These are phyloP conservation scores for Diplosoma virens DNA, from an alignment of 23 tunicate genomes.

Conservation along the genomic window DNA sequence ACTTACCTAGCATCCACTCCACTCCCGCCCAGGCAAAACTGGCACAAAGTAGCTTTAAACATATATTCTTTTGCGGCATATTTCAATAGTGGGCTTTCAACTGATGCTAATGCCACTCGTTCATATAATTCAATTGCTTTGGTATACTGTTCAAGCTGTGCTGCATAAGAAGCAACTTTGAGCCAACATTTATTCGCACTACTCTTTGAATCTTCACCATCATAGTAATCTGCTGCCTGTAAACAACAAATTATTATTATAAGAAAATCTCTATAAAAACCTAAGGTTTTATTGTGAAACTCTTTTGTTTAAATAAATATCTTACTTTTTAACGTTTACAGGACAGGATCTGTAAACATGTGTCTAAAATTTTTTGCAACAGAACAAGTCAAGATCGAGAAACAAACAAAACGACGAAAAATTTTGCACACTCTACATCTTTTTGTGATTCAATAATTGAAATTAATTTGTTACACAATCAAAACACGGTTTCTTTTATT, in stretches of 20 bases:
- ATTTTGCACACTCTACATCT: too few relatives aligned
- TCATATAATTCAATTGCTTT: slow-evolving; percentile 83
- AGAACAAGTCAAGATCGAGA: too few relatives aligned
- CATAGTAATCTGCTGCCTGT: slow-evolving; percentile 88
- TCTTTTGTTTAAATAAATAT: too few relatives aligned
- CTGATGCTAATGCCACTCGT: slow-evolving; percentile 77
- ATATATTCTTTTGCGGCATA: slow-evolving; percentile 95
- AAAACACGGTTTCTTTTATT: too few relatives aligned
- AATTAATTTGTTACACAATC: too few relatives aligned
- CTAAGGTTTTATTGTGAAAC: too few relatives aligned
- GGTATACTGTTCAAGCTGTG: slow-evolving; percentile 89
- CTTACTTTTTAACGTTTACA: too few relatives aligned
- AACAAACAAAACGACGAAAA: too few relatives aligned
- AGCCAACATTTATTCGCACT: slow-evolving; percentile 94
- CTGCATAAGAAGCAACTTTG: slow-evolving; percentile 82
- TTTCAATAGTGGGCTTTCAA: slow-evolving; percentile 88
- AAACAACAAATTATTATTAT: too few relatives aligned
- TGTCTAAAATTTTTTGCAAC: neutral
- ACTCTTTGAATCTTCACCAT: slow-evolving; percentile 93
- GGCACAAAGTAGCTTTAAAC: slow-evolving; percentile 94
- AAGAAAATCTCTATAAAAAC: too few relatives aligned
- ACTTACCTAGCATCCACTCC: slow-evolving; percentile 68
- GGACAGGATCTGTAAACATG: too few relatives aligned
- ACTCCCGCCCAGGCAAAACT: slow-evolving; percentile 86
- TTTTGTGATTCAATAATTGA: too few relatives aligned